A percentile compares a stretch with the other conserved stretches of the same genome.
phyloP scores from a whole-genome alignment of 2,888 invertebrate genomes.

The Campoplex nolae region DNA sequence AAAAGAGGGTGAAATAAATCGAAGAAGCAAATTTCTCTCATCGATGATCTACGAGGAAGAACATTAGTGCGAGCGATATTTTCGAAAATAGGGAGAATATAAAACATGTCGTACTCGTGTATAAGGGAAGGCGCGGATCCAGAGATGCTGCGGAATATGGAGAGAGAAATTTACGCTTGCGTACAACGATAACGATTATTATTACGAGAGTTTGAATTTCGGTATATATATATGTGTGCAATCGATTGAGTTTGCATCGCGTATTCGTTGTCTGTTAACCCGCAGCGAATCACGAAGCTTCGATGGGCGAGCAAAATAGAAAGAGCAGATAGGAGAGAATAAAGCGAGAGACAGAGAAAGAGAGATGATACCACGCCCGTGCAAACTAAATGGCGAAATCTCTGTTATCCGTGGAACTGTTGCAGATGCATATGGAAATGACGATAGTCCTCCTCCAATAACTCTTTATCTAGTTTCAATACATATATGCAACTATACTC shows the following conservation, averaged over 20 bases:
- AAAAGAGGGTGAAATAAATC: background rate
- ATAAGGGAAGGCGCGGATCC: background rate
- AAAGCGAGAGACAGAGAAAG: slow-evolving; percentile 4
- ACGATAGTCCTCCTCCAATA: slow-evolving; percentile 34
- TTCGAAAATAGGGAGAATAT: background rate
- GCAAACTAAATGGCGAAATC: slow-evolving; percentile 70
- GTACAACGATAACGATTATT: slow-evolving; percentile 56
- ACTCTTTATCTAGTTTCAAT: background rate
- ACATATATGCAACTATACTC: slow-evolving; percentile 33
- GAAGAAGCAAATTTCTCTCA: background rate
- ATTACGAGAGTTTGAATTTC: slow-evolving; percentile 44
- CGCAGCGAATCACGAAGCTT: slow-evolving; percentile 22
- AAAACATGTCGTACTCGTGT: background rate
- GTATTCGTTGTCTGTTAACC: slow-evolving; percentile 48
- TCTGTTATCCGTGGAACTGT: slow-evolving; percentile 50
- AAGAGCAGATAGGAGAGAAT: background rate
- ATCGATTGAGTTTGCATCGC: slow-evolving; percentile 53
- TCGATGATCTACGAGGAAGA: background rate
- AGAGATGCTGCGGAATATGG: background rate
- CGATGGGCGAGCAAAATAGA: slow-evolving; percentile 25
- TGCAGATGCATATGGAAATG: slow-evolving; percentile 67
- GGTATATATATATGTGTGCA: background rate
- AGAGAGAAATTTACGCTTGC: slow-evolving; percentile 51
- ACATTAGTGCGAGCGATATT: slow-evolving; percentile 33
- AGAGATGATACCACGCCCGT: slow-evolving; percentile 62